phyloP scores from a whole-genome alignment of 2,797 vertebrate genomes.

The Loriculus beryllinus region DNA sequence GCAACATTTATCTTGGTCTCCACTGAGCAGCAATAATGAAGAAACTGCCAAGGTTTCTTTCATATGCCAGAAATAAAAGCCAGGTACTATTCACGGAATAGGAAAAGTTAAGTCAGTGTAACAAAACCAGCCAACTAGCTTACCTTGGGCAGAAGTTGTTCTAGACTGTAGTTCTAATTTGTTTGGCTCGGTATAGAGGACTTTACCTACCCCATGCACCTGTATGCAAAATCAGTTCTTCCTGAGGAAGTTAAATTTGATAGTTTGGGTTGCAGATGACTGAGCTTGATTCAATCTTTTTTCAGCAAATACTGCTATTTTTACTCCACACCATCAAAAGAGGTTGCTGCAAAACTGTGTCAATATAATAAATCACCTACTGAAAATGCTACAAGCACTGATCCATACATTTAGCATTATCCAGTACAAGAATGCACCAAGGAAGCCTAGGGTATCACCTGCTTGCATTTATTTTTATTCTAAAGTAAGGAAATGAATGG shows the following conservation, averaged over 20 bases:
- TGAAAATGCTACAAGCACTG: neutral
- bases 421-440: neutral
- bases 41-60: neutral
- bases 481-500: neutral
- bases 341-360: neutral
- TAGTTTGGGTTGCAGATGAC: neutral
- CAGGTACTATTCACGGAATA: neutral
- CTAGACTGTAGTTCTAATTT: neutral
- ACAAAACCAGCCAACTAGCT: neutral
- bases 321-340: neutral
- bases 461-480: neutral
- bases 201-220: neutral
- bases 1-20: neutral
- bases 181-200: neutral
- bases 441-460: neutral
- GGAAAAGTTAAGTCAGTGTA: slow-evolving; percentile 39
- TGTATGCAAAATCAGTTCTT: neutral
- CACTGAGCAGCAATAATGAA: neutral
- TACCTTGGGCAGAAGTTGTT: neutral
- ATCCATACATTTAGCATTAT: neutral
- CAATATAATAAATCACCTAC: neutral
- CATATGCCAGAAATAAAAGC: slow-evolving; percentile 20
- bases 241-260: neutral
- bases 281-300: neutral
- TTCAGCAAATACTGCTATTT: neutral